Evolutionary conservation across 2,113 vertebrate genomes (phyloP).

Genomic region (Marcusenius ussheri): DNA sequence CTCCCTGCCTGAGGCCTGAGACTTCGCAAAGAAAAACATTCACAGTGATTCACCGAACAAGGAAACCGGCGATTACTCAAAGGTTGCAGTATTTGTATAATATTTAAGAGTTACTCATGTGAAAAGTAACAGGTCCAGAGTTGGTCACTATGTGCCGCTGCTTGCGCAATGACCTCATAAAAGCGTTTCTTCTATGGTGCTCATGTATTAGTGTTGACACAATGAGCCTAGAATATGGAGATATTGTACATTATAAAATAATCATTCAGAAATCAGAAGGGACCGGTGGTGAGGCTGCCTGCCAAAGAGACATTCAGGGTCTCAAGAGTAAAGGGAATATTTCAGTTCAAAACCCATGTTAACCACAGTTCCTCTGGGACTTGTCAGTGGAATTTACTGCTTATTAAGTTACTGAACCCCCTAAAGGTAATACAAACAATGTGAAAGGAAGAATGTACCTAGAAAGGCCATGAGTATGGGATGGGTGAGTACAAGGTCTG

Average conservation of each 20-base stretch:
- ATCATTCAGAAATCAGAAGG: not conserved
- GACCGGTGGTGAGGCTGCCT: not conserved
- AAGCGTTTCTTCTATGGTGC: not conserved
- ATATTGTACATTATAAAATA: not conserved
- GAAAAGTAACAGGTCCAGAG: not conserved
- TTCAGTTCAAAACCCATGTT: not conserved
- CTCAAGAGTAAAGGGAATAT: not conserved
- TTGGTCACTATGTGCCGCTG: not conserved
- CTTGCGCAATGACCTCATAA: not conserved
- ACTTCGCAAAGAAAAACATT: not conserved
- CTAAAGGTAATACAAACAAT: slow-evolving; percentile 5
- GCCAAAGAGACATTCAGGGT: not conserved
- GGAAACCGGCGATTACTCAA: not conserved
- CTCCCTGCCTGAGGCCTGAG: not conserved
- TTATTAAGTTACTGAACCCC: not conserved
- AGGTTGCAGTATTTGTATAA: not conserved
- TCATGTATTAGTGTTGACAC: not conserved
- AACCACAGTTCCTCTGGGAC: not conserved
- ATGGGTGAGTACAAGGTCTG: not conserved
- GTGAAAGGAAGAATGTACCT: not conserved
- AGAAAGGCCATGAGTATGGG: not conserved
- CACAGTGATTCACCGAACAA: not conserved
- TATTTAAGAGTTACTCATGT: not conserved
- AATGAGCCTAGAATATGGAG: not conserved
- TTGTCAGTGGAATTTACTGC: not conserved